A percentile compares a stretch with the other conserved stretches of the same genome.
Conservation (phyloP, 1,140 invertebrate genomes). For the Diabrotica virgifera region DNA sequence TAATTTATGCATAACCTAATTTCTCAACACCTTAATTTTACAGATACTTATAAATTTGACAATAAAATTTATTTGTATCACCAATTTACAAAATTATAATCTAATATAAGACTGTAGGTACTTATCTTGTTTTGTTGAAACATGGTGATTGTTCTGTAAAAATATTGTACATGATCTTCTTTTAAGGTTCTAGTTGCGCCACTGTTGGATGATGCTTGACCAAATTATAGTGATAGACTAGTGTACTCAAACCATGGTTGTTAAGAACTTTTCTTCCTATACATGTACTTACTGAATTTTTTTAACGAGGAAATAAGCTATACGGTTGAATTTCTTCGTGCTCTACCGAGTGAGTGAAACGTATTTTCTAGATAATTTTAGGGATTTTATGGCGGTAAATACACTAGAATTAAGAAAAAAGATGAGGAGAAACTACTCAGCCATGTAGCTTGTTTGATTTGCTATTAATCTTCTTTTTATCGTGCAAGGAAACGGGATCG, state of each 20-base stretch:
- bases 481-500: too few relatives aligned
- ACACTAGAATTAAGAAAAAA: neutral
- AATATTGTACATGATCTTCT: too few relatives aligned
- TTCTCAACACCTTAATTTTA: too few relatives aligned
- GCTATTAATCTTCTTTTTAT: neutral
- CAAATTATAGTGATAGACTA: conserved; percentile 41
- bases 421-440: neutral
- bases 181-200: neutral
- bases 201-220: conserved; percentile 28
- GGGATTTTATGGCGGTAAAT: conserved; percentile 2
- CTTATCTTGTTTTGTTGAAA: too few relatives aligned
- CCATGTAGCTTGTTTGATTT: neutral
- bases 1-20: too few relatives aligned
- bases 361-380: neutral
- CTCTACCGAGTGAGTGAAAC: conserved; percentile 1
- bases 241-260: conserved; percentile 22
- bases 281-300: conserved; percentile 26
- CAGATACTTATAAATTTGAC: too few relatives aligned
- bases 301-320: conserved; percentile 1
- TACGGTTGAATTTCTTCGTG: neutral
- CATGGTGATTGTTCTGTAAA: too few relatives aligned
- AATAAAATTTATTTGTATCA: too few relatives aligned
- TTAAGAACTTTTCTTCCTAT: conserved; percentile 40
- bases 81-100: too few relatives aligned
- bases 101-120: too few relatives aligned